Percentiles rank a stretch among this genome's conserved stretches.
Evolutionary conservation across 2,797 vertebrate species (phyloP).

Genomic region (Mormyrops boulengeri): DNA sequence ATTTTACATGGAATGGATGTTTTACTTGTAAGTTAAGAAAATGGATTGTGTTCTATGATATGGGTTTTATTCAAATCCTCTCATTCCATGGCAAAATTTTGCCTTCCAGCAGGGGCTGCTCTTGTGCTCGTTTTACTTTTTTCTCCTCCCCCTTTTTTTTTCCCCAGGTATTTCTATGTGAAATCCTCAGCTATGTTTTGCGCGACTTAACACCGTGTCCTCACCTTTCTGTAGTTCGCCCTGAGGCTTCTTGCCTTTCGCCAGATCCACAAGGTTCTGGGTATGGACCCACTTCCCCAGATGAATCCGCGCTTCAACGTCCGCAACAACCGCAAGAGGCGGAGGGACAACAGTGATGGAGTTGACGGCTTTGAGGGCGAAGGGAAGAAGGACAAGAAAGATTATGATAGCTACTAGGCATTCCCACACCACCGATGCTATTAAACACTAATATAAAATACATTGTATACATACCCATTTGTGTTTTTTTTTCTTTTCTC

Average conservation of each 20-base stretch:
- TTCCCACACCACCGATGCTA: slow-evolving; percentile 27
- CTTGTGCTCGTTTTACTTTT: neutral
- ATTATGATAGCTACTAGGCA: slow-evolving; percentile 82
- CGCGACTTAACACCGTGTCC: neutral
- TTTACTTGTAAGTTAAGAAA: neutral
- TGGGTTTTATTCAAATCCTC: neutral
- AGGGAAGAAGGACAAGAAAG: slow-evolving; percentile 98
- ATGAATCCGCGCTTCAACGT: slow-evolving; percentile 89
- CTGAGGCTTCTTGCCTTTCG: slow-evolving; percentile 93
- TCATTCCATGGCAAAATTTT: neutral
- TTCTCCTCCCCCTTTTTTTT: neutral
- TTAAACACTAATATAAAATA: slow-evolving; percentile 4
- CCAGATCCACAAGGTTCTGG: slow-evolving; percentile 93
- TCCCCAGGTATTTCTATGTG: neutral
- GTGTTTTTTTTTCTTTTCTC: neutral
- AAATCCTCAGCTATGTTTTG: neutral
- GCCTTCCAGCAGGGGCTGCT: neutral
- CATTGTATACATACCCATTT: neutral
- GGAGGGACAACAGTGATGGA: slow-evolving; percentile 88
- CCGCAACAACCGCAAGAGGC: slow-evolving; percentile 88
- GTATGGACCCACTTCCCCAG: slow-evolving; percentile 94
- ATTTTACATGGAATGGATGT: neutral
- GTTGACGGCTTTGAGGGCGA: slow-evolving; percentile 94
- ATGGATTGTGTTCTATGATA: neutral
- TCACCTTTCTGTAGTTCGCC: slow-evolving; percentile 71